Percentiles rank a stretch among this genome's conserved stretches.
These are phyloP conservation scores for Pionites leucogaster DNA, from an alignment of 2,113 vertebrate species.

Conservation along the genomic window DNA sequence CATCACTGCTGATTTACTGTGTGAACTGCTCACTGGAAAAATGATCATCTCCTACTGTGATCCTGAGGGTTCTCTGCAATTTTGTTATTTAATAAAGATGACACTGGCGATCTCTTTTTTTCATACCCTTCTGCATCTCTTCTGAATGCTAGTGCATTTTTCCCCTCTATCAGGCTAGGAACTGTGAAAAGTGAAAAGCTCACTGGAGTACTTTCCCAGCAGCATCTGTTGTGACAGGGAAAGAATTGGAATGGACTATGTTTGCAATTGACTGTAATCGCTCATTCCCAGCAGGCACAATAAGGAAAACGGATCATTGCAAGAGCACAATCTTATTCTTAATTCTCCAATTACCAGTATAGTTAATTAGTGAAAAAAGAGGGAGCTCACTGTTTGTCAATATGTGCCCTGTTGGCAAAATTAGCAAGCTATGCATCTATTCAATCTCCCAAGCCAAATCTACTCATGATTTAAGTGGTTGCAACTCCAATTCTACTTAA, in stretches of 20 bases:
- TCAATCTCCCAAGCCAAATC: conserved; percentile 40
- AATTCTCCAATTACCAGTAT: conserved; percentile 47
- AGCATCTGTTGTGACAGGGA: conserved; percentile 22
- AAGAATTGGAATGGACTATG: conserved; percentile 21
- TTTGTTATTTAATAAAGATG: background rate
- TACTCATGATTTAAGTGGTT: conserved; percentile 38
- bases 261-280: conserved; percentile 21
- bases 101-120: background rate
- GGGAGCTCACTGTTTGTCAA: conserved; percentile 61
- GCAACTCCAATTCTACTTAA: background rate
- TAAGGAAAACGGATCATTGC: conserved; percentile 38
- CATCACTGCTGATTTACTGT: background rate
- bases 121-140: background rate
- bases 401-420: conserved; percentile 63
- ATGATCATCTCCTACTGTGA: background rate
- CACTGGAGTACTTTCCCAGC: background rate
- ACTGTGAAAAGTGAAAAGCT: background rate
- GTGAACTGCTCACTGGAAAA: conserved; percentile 3
- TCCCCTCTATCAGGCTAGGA: background rate
- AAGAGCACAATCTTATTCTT: conserved; percentile 49
- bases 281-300: conserved; percentile 56
- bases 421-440: conserved; percentile 47
- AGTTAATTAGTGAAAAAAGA: conserved; percentile 56
- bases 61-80: background rate
- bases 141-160: background rate